Conservation (phyloP, 2,797 vertebrate genomes). For the Parauchenoglanis punctatus region DNA sequence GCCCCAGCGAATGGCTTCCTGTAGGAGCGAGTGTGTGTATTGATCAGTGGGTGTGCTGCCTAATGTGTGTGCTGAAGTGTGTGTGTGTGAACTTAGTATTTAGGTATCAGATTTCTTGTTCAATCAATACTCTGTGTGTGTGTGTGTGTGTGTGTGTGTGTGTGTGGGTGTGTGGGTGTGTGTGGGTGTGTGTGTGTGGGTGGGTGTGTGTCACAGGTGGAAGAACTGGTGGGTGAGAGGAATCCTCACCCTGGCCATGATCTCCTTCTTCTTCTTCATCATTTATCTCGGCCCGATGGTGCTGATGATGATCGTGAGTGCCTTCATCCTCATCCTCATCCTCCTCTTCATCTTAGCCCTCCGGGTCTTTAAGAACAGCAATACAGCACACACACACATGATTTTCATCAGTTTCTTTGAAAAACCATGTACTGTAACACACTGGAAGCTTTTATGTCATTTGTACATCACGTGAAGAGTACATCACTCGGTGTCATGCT, state of each 20-base stretch:
- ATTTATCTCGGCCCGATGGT: slow-evolving; percentile 98
- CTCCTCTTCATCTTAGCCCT: background rate
- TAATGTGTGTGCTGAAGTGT: slow-evolving; percentile 24
- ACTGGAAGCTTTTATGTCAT: background rate
- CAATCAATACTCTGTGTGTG: slow-evolving; percentile 4
- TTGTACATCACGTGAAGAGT: background rate
- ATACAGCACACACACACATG: background rate
- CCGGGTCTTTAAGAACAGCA: background rate
- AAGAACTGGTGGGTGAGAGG: slow-evolving; percentile 99
- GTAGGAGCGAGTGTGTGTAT: background rate
- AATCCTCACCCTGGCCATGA: slow-evolving; percentile 96
- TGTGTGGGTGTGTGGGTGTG: too few relatives aligned
- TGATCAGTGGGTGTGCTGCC: background rate
- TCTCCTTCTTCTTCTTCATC: slow-evolving; percentile 97
- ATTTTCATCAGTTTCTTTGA: background rate
- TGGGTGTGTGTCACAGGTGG: slow-evolving; percentile 80
- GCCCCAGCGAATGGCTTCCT: background rate
- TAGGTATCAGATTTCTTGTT: too few relatives aligned
- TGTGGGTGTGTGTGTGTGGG: slow-evolving; percentile 33
- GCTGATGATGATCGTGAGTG: slow-evolving; percentile 96
- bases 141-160: too few relatives aligned
- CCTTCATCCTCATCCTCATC: background rate
- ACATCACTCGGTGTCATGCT: background rate
- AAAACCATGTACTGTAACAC: background rate
- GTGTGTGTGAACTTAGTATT: slow-evolving; percentile 37